phyloP scores from a whole-genome alignment of 2,797 vertebrate genomes.

The Smutsia gigantea region DNA sequence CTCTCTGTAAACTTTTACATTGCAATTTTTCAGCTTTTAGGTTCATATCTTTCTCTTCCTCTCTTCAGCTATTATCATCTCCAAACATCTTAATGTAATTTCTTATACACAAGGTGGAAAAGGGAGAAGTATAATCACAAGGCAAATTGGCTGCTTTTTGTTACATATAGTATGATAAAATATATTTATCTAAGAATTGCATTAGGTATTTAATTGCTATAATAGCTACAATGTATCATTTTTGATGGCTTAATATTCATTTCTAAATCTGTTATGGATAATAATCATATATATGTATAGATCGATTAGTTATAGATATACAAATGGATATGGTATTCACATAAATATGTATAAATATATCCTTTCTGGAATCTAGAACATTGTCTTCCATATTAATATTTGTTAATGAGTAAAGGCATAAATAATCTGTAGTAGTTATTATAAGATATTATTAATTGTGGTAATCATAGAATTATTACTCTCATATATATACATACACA shows the following conservation, averaged over 20 bases:
- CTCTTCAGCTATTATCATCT: not conserved
- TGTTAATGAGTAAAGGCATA: not conserved
- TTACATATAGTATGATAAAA: not conserved
- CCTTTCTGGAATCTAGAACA: not conserved
- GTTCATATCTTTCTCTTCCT: not conserved
- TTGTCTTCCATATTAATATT: not conserved
- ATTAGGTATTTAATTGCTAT: not conserved
- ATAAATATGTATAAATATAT: not conserved
- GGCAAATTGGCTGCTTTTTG: not conserved
- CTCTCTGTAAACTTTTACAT: not conserved
- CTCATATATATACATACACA: not conserved
- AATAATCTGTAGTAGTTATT: not conserved
- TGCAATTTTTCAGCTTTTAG: not conserved
- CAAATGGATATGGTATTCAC: not conserved
- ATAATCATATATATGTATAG: not conserved
- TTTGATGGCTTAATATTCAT: not conserved
- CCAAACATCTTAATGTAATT: not conserved
- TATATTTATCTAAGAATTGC: not conserved
- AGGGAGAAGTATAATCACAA: not conserved
- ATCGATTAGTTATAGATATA: not conserved
- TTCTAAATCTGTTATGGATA: not conserved
- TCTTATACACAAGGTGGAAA: not conserved
- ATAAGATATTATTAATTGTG: not conserved
- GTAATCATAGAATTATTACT: not conserved
- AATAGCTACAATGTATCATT: not conserved